Evolutionary conservation across 2,797 vertebrate genomes (phyloP).

Genomic region (Pampus argenteus): DNA sequence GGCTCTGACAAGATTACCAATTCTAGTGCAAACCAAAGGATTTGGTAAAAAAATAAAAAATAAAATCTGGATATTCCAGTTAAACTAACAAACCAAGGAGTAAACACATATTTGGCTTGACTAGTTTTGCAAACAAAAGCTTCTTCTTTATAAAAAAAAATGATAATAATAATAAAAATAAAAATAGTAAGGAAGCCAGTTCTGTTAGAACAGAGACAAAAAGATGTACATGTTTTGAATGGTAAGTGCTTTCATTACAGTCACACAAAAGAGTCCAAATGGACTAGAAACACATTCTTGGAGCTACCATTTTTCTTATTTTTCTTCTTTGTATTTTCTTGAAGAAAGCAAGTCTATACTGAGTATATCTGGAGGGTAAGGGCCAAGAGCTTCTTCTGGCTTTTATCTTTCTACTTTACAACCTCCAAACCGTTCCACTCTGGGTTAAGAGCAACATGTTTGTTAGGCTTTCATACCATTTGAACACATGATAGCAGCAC

Average conservation of each 20-base stretch:
- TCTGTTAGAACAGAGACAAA: constrained; percentile 68
- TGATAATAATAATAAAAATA: constrained; percentile 7
- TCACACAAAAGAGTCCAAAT: constrained; percentile 65
- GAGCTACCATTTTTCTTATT: constrained; percentile 51
- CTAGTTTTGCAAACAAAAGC: constrained; percentile 65
- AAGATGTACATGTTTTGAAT: constrained; percentile 45
- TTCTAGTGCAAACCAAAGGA: constrained; percentile 79
- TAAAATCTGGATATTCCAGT: constrained; percentile 72
- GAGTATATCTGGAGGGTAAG: constrained; percentile 50
- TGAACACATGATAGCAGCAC: constrained; percentile 60
- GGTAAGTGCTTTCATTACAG: constrained; percentile 74
- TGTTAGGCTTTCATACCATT: constrained; percentile 38
- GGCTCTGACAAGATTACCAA: constrained; percentile 48
- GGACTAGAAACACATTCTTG: constrained; percentile 55
- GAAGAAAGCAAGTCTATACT: constrained; percentile 43
- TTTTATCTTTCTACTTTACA: constrained; percentile 48
- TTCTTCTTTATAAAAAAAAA: constrained; percentile 46
- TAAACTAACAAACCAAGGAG: constrained; percentile 69
- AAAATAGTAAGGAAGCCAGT: constrained; percentile 51
- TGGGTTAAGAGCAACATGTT: constrained; percentile 49
- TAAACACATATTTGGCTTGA: constrained; percentile 75
- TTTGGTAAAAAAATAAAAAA: constrained; percentile 50
- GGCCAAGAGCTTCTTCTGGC: constrained; percentile 45
- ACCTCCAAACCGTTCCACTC: constrained; percentile 43
- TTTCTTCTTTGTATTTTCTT: constrained; percentile 49